phyloP scores from a whole-genome alignment of 2,113 vertebrate species.

The Saimiri boliviensis region DNA sequence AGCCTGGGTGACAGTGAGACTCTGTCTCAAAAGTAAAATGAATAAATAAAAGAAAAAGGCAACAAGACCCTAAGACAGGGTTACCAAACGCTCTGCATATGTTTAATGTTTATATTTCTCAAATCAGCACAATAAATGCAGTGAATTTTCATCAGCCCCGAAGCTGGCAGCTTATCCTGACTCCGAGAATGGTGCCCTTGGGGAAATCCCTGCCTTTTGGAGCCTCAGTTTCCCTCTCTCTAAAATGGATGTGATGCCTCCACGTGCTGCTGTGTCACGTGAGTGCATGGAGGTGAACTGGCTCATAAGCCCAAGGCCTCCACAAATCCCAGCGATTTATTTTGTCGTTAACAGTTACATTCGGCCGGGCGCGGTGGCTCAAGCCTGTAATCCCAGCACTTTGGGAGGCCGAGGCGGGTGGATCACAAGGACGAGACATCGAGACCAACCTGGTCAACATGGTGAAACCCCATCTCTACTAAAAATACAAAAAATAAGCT shows the following conservation, averaged over 20 bases:
- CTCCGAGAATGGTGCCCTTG: too few species aligned
- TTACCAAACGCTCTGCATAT: rapidly evolving
- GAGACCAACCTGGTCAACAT: too few species aligned
- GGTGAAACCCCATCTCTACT: too few species aligned
- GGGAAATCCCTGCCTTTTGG: neutral
- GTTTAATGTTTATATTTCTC: neutral
- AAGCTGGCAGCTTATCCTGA: neutral
- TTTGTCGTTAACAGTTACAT: neutral
- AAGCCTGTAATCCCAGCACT: too few species aligned
- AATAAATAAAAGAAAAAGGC: neutral
- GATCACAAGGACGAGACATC: too few species aligned
- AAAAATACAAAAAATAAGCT: too few species aligned
- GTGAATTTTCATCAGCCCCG: neutral
- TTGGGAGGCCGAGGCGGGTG: too few species aligned
- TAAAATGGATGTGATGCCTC: too few species aligned
- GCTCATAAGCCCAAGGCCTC: neutral
- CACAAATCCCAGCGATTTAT: neutral
- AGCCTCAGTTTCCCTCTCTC: neutral
- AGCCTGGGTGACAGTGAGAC: neutral
- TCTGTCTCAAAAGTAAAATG: too few species aligned
- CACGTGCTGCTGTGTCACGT: rapidly evolving
- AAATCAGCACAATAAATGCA: too few species aligned
- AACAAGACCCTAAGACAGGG: neutral
- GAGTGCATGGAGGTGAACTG: neutral
- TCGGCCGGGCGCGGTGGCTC: too few species aligned